phyloP scores from a whole-genome alignment of 2,888 invertebrate species.

The Chouioia cunea region DNA sequence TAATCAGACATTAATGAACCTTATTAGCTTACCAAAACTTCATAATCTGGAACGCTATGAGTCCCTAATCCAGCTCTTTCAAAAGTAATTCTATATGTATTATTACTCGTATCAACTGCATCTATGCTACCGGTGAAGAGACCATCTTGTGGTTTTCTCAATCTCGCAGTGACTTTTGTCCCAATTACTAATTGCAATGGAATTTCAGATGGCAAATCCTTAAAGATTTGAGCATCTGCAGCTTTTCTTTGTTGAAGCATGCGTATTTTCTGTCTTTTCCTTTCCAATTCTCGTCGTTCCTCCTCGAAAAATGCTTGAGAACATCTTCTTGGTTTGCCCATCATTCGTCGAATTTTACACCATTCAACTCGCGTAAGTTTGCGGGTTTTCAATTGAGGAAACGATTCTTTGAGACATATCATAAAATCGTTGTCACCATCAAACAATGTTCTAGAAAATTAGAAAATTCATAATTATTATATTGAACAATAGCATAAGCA shows the following conservation, averaged over 20 bases:
- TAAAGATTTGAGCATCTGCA: conserved; percentile 79
- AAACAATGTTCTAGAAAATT: conserved; percentile 81
- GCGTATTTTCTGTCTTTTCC: conserved; percentile 91
- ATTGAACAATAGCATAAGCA: conserved; percentile 1
- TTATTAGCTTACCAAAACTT: conserved; percentile 77
- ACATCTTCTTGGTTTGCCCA: conserved; percentile 97
- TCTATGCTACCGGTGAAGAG: conserved; percentile 94
- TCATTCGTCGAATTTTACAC: conserved; percentile 93
- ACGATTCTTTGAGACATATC: conserved; percentile 92
- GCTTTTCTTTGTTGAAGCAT: conserved; percentile 92
- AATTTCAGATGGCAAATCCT: conserved; percentile 94
- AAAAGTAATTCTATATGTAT: conserved; percentile 94
- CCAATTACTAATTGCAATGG: conserved; percentile 95
- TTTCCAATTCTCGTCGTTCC: conserved; percentile 90
- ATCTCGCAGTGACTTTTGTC: conserved; percentile 91
- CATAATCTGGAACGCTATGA: conserved; percentile 96
- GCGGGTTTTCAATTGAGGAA: conserved; percentile 89
- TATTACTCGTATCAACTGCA: conserved; percentile 94
- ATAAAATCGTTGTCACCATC: conserved; percentile 97
- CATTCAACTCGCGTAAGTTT: conserved; percentile 91
- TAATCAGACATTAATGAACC: not conserved
- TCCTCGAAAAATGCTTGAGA: conserved; percentile 96
- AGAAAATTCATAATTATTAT: not conserved
- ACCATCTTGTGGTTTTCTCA: conserved; percentile 94
- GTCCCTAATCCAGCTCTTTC: conserved; percentile 93